Evolutionary conservation across 30 jellyfish, hydroid and myxozoan species (phyloP), one percentile per base, ranked within the genome.

Genomic region (Aurelia sp.): DNA sequence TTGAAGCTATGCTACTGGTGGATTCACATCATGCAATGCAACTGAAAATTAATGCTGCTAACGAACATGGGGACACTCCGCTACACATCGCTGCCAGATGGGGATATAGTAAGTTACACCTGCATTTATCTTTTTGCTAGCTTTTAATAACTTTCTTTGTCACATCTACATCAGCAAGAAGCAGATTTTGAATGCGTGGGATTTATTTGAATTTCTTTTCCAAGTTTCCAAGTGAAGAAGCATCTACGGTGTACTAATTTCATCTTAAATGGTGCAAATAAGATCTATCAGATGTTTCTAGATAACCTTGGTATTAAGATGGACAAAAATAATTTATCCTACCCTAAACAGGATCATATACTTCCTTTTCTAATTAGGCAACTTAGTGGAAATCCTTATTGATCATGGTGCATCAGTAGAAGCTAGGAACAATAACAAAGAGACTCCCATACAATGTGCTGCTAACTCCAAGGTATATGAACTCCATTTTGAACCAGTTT

Each of bases 51-150:
- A 87, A 94, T 61, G 94, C 92, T 18, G 92, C 89, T 12, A 94
- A 94, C 58, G 99, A 94, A 48, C 71, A 88, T 65, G 96, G 97
- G 1, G 99, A 94, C 58, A 82, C 99, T 3, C 87, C 97, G 18
- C 69, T 94, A 71, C 99, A 94, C 80, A 94, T 87, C 63, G 99
- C 97, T 11, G 76, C 97, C 30, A 72, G 97, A 82, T 94, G 99
- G 99, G 99, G 99, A 35, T 94, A 88, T 73, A 74, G 99, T 94
- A 80, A 82, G 97, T 86, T 11, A 6, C 58, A 18, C 15, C 19
- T 16, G 68, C 47, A n/a, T 23, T 13, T 52, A 18, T 72, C 18
- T 8, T 51, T 12, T 31, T 40, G 51, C 51, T 40, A 8, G 51
- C 11, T 40, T 40, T 0, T 7, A 40, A 1, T 0, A 40, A 40